Evolutionary conservation across 1,140 invertebrate genomes (phyloP).

Genomic region (Drosophila fuyamai): DNA sequence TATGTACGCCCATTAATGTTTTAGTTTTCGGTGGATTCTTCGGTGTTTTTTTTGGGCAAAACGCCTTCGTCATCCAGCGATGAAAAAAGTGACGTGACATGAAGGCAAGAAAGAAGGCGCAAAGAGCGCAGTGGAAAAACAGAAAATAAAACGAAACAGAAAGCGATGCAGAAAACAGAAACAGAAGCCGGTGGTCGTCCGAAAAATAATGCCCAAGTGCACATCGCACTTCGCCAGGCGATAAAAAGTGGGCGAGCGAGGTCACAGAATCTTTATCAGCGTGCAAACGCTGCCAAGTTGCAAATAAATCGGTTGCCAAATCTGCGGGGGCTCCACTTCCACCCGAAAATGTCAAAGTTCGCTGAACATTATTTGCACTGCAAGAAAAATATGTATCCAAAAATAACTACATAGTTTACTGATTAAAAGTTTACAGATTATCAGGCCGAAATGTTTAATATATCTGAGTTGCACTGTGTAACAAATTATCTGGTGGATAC

Average conservation of each 20-base stretch:
- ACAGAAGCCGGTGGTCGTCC: constrained; percentile 59
- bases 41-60: constrained; percentile 52
- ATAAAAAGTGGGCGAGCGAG: constrained; percentile 38
- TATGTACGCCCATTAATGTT: constrained; percentile 52
- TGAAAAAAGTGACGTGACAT: constrained; percentile 77
- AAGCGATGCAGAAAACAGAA: constrained; percentile 27
- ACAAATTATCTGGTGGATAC: neutral
- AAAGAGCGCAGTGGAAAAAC: constrained; percentile 51
- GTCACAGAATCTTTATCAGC: constrained; percentile 47
- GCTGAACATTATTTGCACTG: constrained; percentile 14
- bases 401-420: neutral
- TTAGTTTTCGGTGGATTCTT: constrained; percentile 36
- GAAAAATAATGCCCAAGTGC: constrained; percentile 39
- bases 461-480: neutral
- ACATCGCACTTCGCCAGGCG: constrained; percentile 16
- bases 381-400: neutral
- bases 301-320: constrained; percentile 48
- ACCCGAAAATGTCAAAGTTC: constrained; percentile 54
- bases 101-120: constrained; percentile 62
- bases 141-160: constrained; percentile 43
- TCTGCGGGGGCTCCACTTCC: constrained; percentile 21
- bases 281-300: constrained; percentile 38
- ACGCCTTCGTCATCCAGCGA: constrained; percentile 76
- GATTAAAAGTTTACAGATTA: neutral
- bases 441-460: neutral